Base-by-base conservation (phyloP, 1,140 invertebrate species). In the Atta colombica region DNA sequence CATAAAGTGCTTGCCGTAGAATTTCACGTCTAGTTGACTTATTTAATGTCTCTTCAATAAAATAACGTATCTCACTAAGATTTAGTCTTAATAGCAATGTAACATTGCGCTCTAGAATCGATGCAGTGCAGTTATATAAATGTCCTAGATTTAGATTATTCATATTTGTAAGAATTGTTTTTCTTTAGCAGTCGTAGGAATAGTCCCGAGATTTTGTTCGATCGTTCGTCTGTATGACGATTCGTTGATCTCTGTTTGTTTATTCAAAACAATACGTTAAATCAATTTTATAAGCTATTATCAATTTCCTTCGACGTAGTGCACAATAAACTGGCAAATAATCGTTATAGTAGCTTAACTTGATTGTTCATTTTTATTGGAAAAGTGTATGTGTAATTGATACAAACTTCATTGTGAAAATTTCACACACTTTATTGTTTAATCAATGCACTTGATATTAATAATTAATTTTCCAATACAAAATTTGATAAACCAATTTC, bases 111-210 rank as follows among this genome's bases (percentile, higher is more conserved):
- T 91, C 80, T 28, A 93, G 63, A 8, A 93, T 25, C 55, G 69
- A 55, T n/a, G 88, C 91, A 77, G 89, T 93, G 61, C 93, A 94
- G 51, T 94, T 94, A 88, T 93, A 93, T 75, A 93, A 82, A 60
- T 69, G 75, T 8, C 88, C 68, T 10, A 90, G 18, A 39, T 45
- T 88, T 51, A 87, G 39, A 31, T 60, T 81, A 84, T 85, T 90
- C 93, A 94, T 94, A 81, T 88, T 92, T 84, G 8, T 28, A n/a
- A 28, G 3, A 3, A 28, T 61, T 31, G 61, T 61, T 53, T 63
- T n/a, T 16, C 61, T 63, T n/a, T 16, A 16, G 3, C n/a, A 8
- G 77, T 84, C 6, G 61, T 77, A 12, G 6, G 18, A 16, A 65
- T 1, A 78, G 3, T 51, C 6, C 12, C n/a, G 10, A 0, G 1